These are phyloP conservation scores for Eubucco bourcierii DNA, from an alignment of 2,113 vertebrate genomes.

Conservation along the genomic window DNA sequence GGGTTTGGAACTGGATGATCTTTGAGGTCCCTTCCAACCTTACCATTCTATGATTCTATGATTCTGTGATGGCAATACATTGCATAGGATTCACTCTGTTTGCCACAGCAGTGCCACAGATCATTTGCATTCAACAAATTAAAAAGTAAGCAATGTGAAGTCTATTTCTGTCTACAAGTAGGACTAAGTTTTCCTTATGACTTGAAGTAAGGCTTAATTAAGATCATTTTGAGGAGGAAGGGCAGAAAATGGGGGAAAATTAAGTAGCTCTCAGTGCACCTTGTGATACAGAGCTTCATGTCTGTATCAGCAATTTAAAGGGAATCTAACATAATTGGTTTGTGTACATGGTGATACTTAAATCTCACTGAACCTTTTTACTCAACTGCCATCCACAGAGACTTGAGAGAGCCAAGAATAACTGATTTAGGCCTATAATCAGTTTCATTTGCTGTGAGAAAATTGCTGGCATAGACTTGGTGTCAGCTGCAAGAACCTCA, in stretches of 20 bases:
- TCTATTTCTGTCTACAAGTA: neutral
- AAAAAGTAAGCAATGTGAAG: neutral
- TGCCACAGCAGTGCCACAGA: neutral
- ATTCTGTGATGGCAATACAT: accelerated
- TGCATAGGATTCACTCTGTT: neutral
- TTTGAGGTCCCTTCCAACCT: too few species aligned
- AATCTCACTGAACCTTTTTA: neutral
- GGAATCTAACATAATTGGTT: neutral
- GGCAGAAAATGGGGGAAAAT: neutral
- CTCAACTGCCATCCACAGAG: neutral
- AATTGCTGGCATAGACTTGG: accelerated
- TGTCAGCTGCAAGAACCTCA: neutral
- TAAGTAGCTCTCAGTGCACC: neutral
- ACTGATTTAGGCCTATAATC: neutral
- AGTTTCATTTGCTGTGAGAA: neutral
- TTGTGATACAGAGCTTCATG: neutral
- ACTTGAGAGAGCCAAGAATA: neutral
- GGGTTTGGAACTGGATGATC: too few species aligned
- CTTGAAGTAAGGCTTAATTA: neutral
- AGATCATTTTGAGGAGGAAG: neutral
- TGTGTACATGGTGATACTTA: accelerated
- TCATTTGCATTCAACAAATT: neutral
- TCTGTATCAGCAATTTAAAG: neutral
- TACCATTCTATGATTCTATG: too few species aligned
- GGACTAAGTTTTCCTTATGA: neutral